A percentile compares a stretch with the other conserved stretches of the same genome.
These are phyloP conservation scores for Deilephila elpenor DNA, from an alignment of 2,888 invertebrate genomes.

Conservation along the genomic window DNA sequence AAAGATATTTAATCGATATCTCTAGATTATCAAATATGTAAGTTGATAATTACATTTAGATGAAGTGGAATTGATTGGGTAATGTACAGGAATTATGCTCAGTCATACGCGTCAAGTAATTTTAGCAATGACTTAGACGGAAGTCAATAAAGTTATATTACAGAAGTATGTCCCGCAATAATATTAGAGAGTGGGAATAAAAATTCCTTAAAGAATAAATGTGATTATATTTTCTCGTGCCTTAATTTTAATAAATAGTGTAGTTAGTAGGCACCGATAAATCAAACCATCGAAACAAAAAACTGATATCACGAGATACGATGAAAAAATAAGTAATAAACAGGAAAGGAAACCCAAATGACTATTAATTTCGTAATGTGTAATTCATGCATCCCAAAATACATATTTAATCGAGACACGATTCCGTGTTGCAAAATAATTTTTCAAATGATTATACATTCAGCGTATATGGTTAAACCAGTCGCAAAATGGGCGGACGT, in stretches of 20 bases:
- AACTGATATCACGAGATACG: neutral
- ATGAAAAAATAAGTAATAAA: neutral
- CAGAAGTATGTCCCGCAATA: too few species aligned
- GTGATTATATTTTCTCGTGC: too few species aligned
- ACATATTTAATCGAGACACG: neutral
- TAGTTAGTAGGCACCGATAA: too few species aligned
- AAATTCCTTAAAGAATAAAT: too few species aligned
- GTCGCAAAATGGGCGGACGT: conserved; percentile 14
- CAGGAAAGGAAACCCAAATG: neutral
- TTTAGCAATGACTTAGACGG: too few species aligned
- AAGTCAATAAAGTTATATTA: too few species aligned
- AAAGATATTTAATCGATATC: neutral
- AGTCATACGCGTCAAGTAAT: too few species aligned
- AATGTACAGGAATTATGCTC: neutral
- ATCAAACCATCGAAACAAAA: too few species aligned
- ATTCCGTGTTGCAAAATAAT: conserved; percentile 16
- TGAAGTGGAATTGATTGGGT: neutral
- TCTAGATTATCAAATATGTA: neutral
- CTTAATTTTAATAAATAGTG: too few species aligned
- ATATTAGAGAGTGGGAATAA: too few species aligned
- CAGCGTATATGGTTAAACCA: conserved; percentile 39
- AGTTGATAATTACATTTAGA: neutral
- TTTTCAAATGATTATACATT: conserved; percentile 31
- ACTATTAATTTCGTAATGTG: neutral
- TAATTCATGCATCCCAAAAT: conserved; percentile 12